Base-by-base conservation (phyloP, 2,888 invertebrate species). In the Nasonia oneida region DNA sequence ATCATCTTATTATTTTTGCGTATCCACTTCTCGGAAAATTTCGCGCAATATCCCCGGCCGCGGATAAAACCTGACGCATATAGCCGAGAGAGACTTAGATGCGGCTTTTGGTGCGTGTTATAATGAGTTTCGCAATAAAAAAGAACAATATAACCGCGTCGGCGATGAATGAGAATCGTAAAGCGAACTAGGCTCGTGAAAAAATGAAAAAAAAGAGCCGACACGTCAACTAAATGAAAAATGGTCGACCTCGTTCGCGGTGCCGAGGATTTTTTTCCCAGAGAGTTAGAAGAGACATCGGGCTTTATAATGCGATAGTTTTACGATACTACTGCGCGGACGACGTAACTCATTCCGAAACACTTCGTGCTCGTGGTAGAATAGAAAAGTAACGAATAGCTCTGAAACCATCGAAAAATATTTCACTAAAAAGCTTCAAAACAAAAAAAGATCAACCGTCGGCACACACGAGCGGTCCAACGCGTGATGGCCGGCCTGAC, bases 161-260 rank as follows among this genome's bases (percentile, higher is more conserved):
- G 37, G 39, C 37, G 39, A 18, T 47, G 71, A 71, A 77, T 57
- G 70, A 42, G 71, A 78, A 71, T 77, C 61, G 61, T 83, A 78
- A 83, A 78, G 61, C 14, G 78, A 67, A 47, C 70, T 29, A 61
- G 47, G 76, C 75, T 61, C 64, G 64, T 74, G 70, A 81, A 80
- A 82, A 73, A 70, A 33, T 15, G 70, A 18, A 33, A 37, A 70
- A 57, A 15, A 33, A 18, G 29, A 67, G 33, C 12, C 29, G 67
- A 39, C 33, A 50, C 57, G 73, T 29, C 39, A 50, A 42, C 14
- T 23, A 50, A 75, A 82, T 75, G 81, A 64, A 67, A 75, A 79
- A 67, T 29, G 14, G 70, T 18, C 73, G 42, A 53, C 37, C 53
- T 29, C 10, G 53, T 80, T 80, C 64, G 80, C 5, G n/a, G 18